A percentile compares a stretch with the other conserved stretches of the same genome.
These are phyloP conservation scores for Mormyrops attenuatus DNA, from an alignment of 2,797 vertebrate genomes.

Conservation along the genomic window DNA sequence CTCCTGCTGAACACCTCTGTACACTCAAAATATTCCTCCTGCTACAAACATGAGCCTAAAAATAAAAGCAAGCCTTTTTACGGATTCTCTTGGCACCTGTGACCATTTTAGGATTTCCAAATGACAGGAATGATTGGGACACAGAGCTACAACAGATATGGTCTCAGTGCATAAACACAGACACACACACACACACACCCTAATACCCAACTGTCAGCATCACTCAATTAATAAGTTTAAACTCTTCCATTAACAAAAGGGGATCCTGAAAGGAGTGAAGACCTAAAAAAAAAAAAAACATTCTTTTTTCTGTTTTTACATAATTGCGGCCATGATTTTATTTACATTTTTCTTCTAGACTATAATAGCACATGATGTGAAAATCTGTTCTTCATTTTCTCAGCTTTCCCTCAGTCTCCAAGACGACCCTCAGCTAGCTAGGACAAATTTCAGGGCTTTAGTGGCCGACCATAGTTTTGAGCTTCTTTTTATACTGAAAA, in stretches of 20 bases:
- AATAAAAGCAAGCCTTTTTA: not conserved
- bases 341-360: slow-evolving; percentile 1
- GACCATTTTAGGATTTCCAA: not conserved
- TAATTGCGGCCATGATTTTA: not conserved
- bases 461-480: not conserved
- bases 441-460: not conserved
- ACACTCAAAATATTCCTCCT: not conserved
- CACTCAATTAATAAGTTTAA: not conserved
- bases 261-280: not conserved
- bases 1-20: not conserved
- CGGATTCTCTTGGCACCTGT: not conserved
- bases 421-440: not conserved
- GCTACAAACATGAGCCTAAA: not conserved
- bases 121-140: not conserved
- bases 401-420: not conserved
- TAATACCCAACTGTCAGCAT: not conserved
- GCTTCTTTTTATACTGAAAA: not conserved
- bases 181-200: not conserved
- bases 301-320: not conserved
- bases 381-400: not conserved
- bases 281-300: not conserved
- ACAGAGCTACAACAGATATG: not conserved
- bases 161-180: not conserved
- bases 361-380: not conserved
- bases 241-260: not conserved